Conservation (phyloP, 2,797 vertebrate genomes). For the Sandelia bainsii region DNA sequence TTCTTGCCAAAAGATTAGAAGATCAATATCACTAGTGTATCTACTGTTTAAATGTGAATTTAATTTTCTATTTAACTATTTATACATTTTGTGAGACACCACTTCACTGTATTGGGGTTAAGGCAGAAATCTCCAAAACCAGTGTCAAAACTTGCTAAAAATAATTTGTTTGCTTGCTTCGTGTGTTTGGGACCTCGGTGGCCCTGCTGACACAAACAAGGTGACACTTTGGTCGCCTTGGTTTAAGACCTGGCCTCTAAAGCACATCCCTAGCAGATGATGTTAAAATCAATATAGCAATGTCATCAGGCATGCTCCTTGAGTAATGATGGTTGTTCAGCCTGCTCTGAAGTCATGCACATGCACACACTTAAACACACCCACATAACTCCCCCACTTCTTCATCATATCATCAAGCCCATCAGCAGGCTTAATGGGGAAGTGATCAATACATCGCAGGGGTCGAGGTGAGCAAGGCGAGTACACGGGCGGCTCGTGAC, state of each 20-base stretch:
- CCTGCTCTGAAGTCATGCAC: constrained; percentile 61
- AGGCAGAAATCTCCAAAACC: too few species aligned
- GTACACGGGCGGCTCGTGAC: constrained; percentile 62
- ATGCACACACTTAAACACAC: constrained; percentile 66
- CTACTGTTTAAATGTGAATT: too few species aligned
- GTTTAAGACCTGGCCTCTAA: constrained; percentile 63
- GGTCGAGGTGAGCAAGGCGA: constrained; percentile 67
- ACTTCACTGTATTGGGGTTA: too few species aligned
- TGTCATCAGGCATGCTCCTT: constrained; percentile 68
- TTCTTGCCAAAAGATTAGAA: too few species aligned
- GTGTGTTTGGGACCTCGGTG: constrained; percentile 22
- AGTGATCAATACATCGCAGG: constrained; percentile 71
- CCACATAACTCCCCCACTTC: constrained; percentile 38
- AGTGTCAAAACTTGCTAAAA: too few species aligned
- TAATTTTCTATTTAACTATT: too few species aligned
- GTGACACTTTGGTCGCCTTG: constrained; percentile 65
- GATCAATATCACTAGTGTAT: too few species aligned
- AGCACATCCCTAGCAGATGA: constrained; percentile 73
- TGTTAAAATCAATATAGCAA: constrained; percentile 82
- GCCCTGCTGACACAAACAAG: constrained; percentile 74
- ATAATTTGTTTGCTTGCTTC: too few species aligned
- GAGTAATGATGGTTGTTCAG: constrained; percentile 63
- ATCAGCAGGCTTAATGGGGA: constrained; percentile 77
- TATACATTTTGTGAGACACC: too few species aligned
- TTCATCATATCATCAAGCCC: constrained; percentile 79